Percentiles rank a stretch among this genome's conserved stretches.
Conservation (phyloP, 1,140 invertebrate species). For the Drosophila bocqueti region DNA sequence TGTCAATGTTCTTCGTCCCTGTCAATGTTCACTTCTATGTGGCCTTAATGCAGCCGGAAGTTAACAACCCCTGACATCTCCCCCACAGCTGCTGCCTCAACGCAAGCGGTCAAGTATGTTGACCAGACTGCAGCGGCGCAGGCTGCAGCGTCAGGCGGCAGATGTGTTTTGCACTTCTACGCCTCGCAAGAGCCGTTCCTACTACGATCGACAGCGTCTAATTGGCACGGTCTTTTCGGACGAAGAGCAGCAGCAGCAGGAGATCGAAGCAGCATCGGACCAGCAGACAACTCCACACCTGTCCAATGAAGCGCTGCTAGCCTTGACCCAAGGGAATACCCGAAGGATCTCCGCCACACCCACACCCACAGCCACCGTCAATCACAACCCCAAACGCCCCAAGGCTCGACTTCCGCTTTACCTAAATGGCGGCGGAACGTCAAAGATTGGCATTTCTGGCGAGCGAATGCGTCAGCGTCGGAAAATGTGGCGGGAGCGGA, state of each 20-base stretch:
- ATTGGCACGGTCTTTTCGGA: constrained; percentile 22
- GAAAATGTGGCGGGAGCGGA: constrained; percentile 42
- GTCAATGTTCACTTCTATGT: constrained; percentile 24
- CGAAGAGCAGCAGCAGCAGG: neutral
- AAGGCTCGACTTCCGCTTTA: constrained; percentile 25
- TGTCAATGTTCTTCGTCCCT: neutral
- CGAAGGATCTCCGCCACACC: neutral
- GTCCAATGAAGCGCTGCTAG: constrained; percentile 14
- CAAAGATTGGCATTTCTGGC: constrained; percentile 11
- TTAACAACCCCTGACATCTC: constrained; percentile 8
- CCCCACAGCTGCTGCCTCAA: constrained; percentile 45
- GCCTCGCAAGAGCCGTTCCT: constrained; percentile 65
- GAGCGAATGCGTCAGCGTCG: constrained; percentile 25
- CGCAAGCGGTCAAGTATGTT: constrained; percentile 39
- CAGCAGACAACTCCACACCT: constrained; percentile 50
- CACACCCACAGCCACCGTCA: neutral
- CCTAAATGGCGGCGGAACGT: constrained; percentile 47
- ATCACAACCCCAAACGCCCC: neutral
- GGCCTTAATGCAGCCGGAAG: constrained; percentile 1
- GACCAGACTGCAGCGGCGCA: constrained; percentile 48
- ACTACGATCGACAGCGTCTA: constrained; percentile 64
- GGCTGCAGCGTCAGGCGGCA: constrained; percentile 20
- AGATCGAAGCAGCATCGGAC: neutral
- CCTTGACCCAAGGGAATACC: constrained; percentile 10
- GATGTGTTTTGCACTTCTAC: constrained; percentile 66